phyloP scores from a whole-genome alignment of 2,888 invertebrate genomes.

The Sylvicola fuscatus region DNA sequence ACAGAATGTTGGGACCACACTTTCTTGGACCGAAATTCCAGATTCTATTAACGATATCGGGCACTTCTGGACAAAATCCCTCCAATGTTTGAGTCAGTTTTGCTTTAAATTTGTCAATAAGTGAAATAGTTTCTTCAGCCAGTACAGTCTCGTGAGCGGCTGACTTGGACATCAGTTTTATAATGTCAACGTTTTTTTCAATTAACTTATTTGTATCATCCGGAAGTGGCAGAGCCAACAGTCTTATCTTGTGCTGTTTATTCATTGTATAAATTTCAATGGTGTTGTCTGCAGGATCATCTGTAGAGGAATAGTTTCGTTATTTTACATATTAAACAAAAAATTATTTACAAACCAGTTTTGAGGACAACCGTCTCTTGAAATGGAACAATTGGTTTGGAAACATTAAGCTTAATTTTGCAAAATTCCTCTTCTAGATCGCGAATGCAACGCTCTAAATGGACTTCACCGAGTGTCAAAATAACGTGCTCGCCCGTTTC shows the following conservation, averaged over 20 bases:
- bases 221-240: constrained; percentile 63
- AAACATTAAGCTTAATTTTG: constrained; percentile 70
- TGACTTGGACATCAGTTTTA: constrained; percentile 26
- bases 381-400: constrained; percentile 91
- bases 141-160: neutral
- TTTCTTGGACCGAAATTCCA: constrained; percentile 87
- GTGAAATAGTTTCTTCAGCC: too few species aligned
- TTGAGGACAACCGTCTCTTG: constrained; percentile 77
- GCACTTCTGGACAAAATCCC: neutral
- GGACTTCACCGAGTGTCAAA: constrained; percentile 91
- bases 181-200: constrained; percentile 45
- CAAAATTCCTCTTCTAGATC: constrained; percentile 71
- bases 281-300: constrained; percentile 30
- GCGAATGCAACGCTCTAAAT: constrained; percentile 85
- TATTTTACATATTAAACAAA: constrained; percentile 9
- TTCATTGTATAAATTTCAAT: constrained; percentile 45
- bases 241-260: constrained; percentile 45
- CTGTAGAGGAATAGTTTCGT: constrained; percentile 16
- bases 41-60: constrained; percentile 26
- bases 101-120: constrained; percentile 8
- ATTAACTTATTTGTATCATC: constrained; percentile 43
- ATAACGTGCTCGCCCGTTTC: constrained; percentile 91
- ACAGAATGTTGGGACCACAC: constrained; percentile 72
- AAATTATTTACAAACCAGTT: constrained; percentile 20
- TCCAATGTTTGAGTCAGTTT: neutral